These are phyloP conservation scores for Drosophila prolongata DNA, from an alignment of 2,888 invertebrate species.

Conservation along the genomic window DNA sequence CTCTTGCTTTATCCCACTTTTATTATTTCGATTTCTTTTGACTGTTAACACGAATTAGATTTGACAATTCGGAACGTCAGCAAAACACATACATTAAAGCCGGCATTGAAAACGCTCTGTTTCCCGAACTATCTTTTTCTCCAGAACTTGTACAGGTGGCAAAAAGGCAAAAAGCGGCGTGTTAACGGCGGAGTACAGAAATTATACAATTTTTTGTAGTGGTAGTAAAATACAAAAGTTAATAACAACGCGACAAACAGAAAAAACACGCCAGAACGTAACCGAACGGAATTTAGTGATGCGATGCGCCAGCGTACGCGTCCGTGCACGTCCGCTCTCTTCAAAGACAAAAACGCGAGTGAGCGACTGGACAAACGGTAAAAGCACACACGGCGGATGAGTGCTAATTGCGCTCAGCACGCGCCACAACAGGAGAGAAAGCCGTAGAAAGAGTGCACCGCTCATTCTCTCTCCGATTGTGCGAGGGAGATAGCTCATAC, in stretches of 20 bases:
- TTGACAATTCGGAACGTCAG: conserved; percentile 44
- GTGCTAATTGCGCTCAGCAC: conserved; percentile 44
- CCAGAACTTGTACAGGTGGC: conserved; percentile 40
- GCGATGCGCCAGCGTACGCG: conserved; percentile 46
- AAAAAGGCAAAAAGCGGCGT: conserved; percentile 20
- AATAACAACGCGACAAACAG: conserved; percentile 53
- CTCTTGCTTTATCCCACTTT: conserved; percentile 9
- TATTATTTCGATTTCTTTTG: conserved; percentile 4
- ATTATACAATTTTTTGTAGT: conserved; percentile 39
- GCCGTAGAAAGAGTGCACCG: conserved; percentile 13
- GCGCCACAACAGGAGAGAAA: conserved; percentile 22
- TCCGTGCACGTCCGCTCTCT: conserved; percentile 68
- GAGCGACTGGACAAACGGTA: conserved; percentile 34
- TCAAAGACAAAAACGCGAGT: conserved; percentile 66
- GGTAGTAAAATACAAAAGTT: conserved; percentile 61
- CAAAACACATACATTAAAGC: conserved; percentile 46
- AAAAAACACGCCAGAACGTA: conserved; percentile 60
- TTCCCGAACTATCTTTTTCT: conserved; percentile 30
- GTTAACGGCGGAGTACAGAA: conserved; percentile 41
- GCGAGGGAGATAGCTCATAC: conserved; percentile 18
- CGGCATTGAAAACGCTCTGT: conserved; percentile 63
- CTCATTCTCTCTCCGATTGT: background rate
- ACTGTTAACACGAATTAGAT: conserved; percentile 40
- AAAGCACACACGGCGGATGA: conserved; percentile 41
- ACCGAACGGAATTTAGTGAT: conserved; percentile 31